These are phyloP conservation scores for Erythrolamprus reginae DNA, from an alignment of 2,113 vertebrate species.

Conservation along the genomic window DNA sequence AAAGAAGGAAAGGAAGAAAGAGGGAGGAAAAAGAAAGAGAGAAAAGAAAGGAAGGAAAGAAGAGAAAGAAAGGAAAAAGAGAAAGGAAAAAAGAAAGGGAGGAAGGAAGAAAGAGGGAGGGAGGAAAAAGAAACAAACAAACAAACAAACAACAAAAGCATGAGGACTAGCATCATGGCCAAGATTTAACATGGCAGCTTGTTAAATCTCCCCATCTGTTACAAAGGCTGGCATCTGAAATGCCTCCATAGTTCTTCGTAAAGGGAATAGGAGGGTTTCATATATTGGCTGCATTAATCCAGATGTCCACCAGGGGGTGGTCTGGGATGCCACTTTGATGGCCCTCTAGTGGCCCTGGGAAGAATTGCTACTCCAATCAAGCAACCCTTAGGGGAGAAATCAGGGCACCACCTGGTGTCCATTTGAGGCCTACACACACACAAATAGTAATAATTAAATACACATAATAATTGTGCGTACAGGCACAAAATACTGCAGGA, in stretches of 20 bases:
- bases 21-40: too few species aligned
- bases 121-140: too few species aligned
- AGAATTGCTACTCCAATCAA: neutral
- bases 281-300: neutral
- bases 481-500: neutral
- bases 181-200: neutral
- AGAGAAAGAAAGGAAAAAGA: too few species aligned
- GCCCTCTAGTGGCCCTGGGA: neutral
- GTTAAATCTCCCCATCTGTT: neutral
- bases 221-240: too few species aligned
- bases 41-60: too few species aligned
- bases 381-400: neutral
- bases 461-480: neutral
- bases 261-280: neutral
- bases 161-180: neutral
- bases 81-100: too few species aligned
- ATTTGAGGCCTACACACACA: neutral
- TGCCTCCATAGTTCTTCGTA: neutral
- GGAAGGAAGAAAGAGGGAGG: too few species aligned
- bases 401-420: neutral
- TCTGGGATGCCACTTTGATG: neutral
- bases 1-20: too few species aligned
- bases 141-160: neutral
- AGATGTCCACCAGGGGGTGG: neutral
- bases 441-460: too few species aligned